Evolutionary conservation across 1,140 invertebrate genomes (phyloP), one percentile per base, ranked within the genome.

Genomic region (Drosophila miranda): DNA sequence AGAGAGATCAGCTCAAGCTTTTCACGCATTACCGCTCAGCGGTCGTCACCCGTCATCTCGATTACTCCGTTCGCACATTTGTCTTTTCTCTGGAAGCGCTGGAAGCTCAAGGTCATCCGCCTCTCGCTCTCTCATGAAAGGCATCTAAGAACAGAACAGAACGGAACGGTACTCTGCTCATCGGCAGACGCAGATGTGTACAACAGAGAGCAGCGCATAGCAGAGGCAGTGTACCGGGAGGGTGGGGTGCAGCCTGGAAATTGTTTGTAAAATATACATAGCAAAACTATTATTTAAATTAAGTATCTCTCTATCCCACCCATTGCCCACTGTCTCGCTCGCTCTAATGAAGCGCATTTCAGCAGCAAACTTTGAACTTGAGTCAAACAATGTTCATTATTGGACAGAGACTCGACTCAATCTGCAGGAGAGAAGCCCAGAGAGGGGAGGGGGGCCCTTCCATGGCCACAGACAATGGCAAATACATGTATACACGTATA

Each of bases 361-460:
- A 55, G 68, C 59, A 62, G 62, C 73, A 81, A 81, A 80, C 77
- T 81, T 80, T 80, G 78, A 80, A 80, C 77, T 79, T 75, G 64
- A 43, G 54, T 63, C 66, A 69, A 69, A 69, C 62, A 56, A 78
- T 54, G 50, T 72, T 75, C 60, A 73, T 74, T 71, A 59, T 57
- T 38, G 50, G 26, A 6, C 45, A 38, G 26, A 43, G 16, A 43
- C 61, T n/a, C n/a, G n/a, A n/a, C n/a, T 41, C 56, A 64, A 64
- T 63, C 21, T 5, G 11, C 23, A 51, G 23, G 34, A 30, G 51
- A 7, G 19, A 13, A n/a, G 6, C 11, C 11, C 0, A n/a, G 16
- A 9, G 6, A 26, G 41, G 45, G 21, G 16, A n/a, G 11, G n/a
- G 9, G 11, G 54, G 61, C 58, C 43, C 42, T 43, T 48, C 50